These are phyloP conservation scores for Paratilapia polleni DNA, from an alignment of 2,113 vertebrate genomes.

Conservation along the genomic window DNA sequence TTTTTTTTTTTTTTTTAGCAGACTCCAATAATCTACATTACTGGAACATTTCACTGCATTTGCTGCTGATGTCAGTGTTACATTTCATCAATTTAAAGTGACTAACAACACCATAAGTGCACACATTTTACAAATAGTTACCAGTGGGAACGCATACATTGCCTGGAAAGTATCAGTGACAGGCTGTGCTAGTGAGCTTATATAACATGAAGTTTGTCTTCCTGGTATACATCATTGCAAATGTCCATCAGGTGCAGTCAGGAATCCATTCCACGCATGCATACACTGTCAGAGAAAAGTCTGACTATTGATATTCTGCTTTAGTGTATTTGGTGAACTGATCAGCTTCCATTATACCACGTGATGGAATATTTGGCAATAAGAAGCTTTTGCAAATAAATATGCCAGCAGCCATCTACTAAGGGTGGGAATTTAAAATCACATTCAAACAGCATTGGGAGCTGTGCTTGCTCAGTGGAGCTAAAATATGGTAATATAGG, in stretches of 20 bases:
- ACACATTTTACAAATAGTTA: conserved; percentile 40
- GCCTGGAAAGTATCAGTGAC: not conserved
- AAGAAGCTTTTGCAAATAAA: conserved; percentile 18
- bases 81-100: conserved; percentile 44
- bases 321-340: conserved; percentile 11
- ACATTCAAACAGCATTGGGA: conserved; percentile 19
- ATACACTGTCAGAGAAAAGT: conserved; percentile 2
- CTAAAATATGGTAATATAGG: conserved; percentile 58
- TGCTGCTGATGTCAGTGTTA: conserved; percentile 22
- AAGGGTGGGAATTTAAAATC: conserved; percentile 27
- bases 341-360: conserved; percentile 9
- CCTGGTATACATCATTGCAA: not conserved
- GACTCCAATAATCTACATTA: conserved; percentile 29
- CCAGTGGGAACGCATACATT: conserved; percentile 34
- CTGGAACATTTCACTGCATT: conserved; percentile 15
- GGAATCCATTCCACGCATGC: not conserved
- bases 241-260: conserved; percentile 12
- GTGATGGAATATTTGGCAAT: conserved; percentile 23
- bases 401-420: conserved; percentile 1
- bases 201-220: not conserved
- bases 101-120: conserved; percentile 18
- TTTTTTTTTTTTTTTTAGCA: conserved; percentile 19
- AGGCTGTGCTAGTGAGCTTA: conserved; percentile 1
- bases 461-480: conserved; percentile 22
- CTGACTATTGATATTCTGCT: conserved; percentile 14